phyloP scores from a whole-genome alignment of 2,888 invertebrate genomes.

The Pseudococcus viburni region DNA sequence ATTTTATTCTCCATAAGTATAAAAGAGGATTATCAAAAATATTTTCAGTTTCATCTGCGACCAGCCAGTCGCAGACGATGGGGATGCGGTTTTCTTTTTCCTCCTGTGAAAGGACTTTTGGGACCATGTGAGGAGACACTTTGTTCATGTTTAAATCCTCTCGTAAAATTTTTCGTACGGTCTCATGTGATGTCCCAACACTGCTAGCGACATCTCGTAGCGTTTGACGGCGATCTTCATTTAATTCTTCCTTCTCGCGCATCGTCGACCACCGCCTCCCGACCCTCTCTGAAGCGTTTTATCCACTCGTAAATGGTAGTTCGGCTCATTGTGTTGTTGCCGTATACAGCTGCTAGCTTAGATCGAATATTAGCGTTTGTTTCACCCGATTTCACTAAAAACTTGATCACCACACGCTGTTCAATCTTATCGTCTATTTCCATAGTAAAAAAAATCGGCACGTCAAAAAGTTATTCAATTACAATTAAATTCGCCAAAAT shows the following conservation, averaged over 20 bases:
- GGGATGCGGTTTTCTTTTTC: too few species aligned
- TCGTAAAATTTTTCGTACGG: not conserved
- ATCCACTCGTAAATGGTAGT: conserved; percentile 58
- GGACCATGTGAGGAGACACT: too few species aligned
- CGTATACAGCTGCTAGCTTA: conserved; percentile 61
- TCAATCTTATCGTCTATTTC: conserved; percentile 7
- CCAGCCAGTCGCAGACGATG: too few species aligned
- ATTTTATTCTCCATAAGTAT: too few species aligned
- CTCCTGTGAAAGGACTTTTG: too few species aligned
- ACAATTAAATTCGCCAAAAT: conserved; percentile 2
- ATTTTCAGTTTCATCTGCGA: too few species aligned
- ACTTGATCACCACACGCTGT: conserved; percentile 59
- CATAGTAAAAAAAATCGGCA: too few species aligned
- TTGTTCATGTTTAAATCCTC: too few species aligned
- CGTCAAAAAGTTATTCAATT: too few species aligned
- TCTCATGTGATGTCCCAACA: not conserved
- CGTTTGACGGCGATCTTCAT: conserved; percentile 12
- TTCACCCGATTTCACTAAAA: conserved; percentile 55
- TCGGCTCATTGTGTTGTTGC: conserved; percentile 15
- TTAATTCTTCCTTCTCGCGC: conserved; percentile 18
- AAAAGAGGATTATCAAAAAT: too few species aligned
- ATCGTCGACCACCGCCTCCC: not conserved
- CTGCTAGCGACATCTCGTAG: conserved; percentile 3
- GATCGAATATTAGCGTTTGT: not conserved
- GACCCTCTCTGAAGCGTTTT: conserved; percentile 51